Percentiles rank a stretch among this genome's conserved stretches.
These are phyloP conservation scores for Lineus longissimus DNA, from an alignment of 1,140 invertebrate species.

Conservation along the genomic window DNA sequence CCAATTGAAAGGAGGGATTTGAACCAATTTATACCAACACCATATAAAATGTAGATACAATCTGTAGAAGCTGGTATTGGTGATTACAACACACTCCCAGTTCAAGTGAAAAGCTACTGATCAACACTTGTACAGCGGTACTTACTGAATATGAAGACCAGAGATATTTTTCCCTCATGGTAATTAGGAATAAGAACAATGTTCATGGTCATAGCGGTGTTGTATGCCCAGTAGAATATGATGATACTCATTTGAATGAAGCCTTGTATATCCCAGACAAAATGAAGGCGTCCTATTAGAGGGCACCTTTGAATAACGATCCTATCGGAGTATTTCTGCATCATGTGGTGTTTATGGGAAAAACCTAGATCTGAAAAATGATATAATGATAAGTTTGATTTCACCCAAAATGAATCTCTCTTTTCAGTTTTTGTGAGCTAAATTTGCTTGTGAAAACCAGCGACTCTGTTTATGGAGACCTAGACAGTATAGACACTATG, in stretches of 20 bases:
- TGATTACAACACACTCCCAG: not conserved
- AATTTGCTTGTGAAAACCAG: too few species aligned
- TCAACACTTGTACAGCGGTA: not conserved
- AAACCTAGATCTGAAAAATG: too few species aligned
- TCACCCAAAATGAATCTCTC: too few species aligned
- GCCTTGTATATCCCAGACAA: conserved; percentile 33
- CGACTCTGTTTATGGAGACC: too few species aligned
- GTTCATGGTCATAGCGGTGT: conserved; percentile 23
- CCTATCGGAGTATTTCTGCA: conserved; percentile 16
- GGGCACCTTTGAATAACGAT: conserved; percentile 19
- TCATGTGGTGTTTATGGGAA: too few species aligned
- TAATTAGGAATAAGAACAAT: conserved; percentile 30
- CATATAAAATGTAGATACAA: too few species aligned
- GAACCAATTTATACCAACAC: too few species aligned
- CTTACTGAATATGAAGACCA: conserved; percentile 26
- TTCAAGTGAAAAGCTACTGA: not conserved
- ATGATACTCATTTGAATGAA: conserved; percentile 21
- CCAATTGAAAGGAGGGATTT: too few species aligned
- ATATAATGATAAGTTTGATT: too few species aligned
- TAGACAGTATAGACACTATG: too few species aligned
- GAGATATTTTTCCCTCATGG: conserved; percentile 23
- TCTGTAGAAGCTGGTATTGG: too few species aligned
- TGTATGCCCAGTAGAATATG: conserved; percentile 34
- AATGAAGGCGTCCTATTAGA: conserved; percentile 20
- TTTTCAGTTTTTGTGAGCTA: too few species aligned